A percentile compares a stretch with the other conserved stretches of the same genome.
These are phyloP conservation scores for Volucella bombylans DNA, from an alignment of 2,888 invertebrate species.

Conservation along the genomic window DNA sequence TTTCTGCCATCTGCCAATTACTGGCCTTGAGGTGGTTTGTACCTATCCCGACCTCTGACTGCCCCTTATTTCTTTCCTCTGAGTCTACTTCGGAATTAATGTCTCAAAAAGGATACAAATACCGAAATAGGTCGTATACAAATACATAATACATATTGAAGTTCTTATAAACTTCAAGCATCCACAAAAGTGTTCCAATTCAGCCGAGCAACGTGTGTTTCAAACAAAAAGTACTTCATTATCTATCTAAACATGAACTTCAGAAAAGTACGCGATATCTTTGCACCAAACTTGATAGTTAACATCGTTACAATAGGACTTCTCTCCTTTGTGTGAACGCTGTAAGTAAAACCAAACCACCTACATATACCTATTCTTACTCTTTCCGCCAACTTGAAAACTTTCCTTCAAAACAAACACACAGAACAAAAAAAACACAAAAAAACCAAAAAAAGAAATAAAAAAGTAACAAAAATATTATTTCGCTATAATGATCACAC, in stretches of 20 bases:
- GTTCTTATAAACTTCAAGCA: too few species aligned
- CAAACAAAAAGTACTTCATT: conserved; percentile 38
- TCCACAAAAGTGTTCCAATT: too few species aligned
- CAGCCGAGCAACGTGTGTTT: neutral
- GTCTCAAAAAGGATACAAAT: too few species aligned
- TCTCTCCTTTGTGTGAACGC: conserved; percentile 32
- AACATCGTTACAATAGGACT: conserved; percentile 29
- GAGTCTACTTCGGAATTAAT: too few species aligned
- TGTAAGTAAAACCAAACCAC: conserved; percentile 1
- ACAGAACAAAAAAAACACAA: conserved; percentile 5
- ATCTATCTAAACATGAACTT: conserved; percentile 43
- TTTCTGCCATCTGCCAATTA: too few species aligned
- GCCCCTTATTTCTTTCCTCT: too few species aligned
- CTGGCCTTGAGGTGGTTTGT: too few species aligned
- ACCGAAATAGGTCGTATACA: too few species aligned
- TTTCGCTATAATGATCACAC: conserved; percentile 71
- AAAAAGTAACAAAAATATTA: conserved; percentile 42
- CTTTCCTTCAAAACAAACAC: conserved; percentile 28
- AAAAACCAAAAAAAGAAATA: conserved; percentile 14
- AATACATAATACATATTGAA: too few species aligned
- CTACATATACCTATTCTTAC: neutral
- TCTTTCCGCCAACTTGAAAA: conserved; percentile 19
- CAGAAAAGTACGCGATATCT: conserved; percentile 32
- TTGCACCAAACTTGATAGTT: conserved; percentile 36
- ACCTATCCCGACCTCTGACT: too few species aligned